These are phyloP conservation scores for Oscheius sp. DNA, from an alignment of 2,888 invertebrate genomes.

Conservation along the genomic window DNA sequence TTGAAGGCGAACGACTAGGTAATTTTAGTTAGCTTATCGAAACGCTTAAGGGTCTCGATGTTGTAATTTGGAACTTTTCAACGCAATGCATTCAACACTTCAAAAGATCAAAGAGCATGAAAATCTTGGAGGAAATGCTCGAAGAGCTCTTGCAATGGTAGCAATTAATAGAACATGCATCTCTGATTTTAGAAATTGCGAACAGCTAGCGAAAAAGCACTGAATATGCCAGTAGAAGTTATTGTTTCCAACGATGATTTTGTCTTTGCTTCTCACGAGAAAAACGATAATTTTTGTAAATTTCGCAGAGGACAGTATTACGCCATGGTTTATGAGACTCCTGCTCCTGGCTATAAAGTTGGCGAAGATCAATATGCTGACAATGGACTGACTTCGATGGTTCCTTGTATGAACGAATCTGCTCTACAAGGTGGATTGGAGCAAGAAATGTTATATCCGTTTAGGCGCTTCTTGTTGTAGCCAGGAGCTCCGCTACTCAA, in stretches of 20 bases:
- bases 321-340: constrained; percentile 42
- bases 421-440: not conserved
- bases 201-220: constrained; percentile 39
- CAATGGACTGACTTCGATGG: constrained; percentile 30
- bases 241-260: constrained; percentile 50
- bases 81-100: constrained; percentile 43
- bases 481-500: constrained; percentile 40
- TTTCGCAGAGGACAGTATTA: constrained; percentile 41
- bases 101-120: constrained; percentile 21
- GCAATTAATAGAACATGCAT: not conserved
- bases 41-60: constrained; percentile 50
- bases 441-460: not conserved
- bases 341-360: constrained; percentile 31
- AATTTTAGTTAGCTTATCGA: too few species aligned
- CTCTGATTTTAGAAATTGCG: constrained; percentile 26
- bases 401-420: not conserved
- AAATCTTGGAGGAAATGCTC: constrained; percentile 38
- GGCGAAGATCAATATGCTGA: constrained; percentile 40
- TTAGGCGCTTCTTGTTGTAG: constrained; percentile 43
- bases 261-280: constrained; percentile 31
- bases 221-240: constrained; percentile 40
- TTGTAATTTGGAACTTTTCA: constrained; percentile 45
- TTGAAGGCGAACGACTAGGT: constrained; percentile 18
- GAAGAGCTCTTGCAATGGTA: constrained; percentile 37
- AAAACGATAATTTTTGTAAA: constrained; percentile 39